Evolutionary conservation across 1,140 invertebrate species (phyloP), one percentile per base, ranked within the genome.

Genomic region (Drosophila eugracilis): DNA sequence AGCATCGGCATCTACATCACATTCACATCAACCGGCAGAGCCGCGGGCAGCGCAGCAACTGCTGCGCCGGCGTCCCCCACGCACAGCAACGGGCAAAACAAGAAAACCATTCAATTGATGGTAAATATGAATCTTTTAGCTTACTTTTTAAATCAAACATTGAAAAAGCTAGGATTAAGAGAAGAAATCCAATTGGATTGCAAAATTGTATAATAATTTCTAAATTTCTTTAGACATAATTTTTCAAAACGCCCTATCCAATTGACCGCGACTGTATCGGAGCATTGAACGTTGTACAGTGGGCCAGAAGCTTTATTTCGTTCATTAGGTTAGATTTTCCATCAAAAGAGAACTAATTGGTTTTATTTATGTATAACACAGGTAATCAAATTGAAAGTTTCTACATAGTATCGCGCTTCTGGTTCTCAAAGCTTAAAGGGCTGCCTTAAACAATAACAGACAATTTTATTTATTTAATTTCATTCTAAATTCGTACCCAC

Each of bases 201-300:
- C 1, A 37, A 9, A 6, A 3, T 37, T n/a, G n/a, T n/a, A n/a
- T n/a, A n/a, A n/a, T n/a, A n/a, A n/a, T n/a, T n/a, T n/a, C n/a
- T 9, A 7, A 2, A 1, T 3, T 3, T 37, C 9, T 17, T 17
- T 17, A 12, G 10, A 32, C 2, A 32, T 32, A 32, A 4, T 39
- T 39, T 39, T 19, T 10, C 9, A 17, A 5, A 14, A 7, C 12
- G 15, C n/a, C 7, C 21, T 49, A 63, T 4, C 14, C 10, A 6
- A 15, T 5, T 67, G 17, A 21, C 7, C 26, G 14, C 10, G 1
- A 5, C 26, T 53, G 37, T 69, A 39, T 47, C 69, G 81, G 73
- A 85, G 83, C 81, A 81, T 81, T 85, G 74, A 86, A 78, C 77
- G 76, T 74, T 85, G 62, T 34, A 66, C 42, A 15, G 22, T 45